phyloP scores from a whole-genome alignment of 2,113 vertebrate genomes.

The Xenopus borealis region DNA sequence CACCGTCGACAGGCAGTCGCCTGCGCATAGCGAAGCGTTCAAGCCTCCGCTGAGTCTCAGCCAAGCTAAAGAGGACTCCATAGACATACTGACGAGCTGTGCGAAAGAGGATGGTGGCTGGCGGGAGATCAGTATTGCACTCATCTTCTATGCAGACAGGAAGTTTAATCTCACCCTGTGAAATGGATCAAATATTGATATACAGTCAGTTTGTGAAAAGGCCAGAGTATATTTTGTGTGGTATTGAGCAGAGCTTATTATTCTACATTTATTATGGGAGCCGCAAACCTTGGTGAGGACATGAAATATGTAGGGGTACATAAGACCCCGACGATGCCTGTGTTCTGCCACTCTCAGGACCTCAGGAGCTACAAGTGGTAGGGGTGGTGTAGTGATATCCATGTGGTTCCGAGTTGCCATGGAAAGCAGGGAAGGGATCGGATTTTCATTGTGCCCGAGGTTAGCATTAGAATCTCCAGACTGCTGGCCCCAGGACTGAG shows the following conservation, averaged over 20 bases:
- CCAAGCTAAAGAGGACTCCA: slow-evolving; percentile 86
- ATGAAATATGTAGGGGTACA: slow-evolving; percentile 90
- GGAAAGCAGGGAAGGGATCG: slow-evolving; percentile 87
- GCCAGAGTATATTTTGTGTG: not conserved
- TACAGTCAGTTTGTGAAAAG: not conserved
- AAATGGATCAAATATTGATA: slow-evolving; percentile 8
- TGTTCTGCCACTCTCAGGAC: slow-evolving; percentile 87
- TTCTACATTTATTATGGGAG: not conserved
- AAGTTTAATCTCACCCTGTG: slow-evolving; percentile 89
- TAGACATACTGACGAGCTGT: slow-evolving; percentile 83
- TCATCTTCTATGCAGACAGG: slow-evolving; percentile 90
- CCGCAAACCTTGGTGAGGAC: slow-evolving; percentile 83
- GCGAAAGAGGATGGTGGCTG: slow-evolving; percentile 81
- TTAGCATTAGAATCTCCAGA: slow-evolving; percentile 60
- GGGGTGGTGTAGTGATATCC: slow-evolving; percentile 87
- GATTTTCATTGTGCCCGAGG: slow-evolving; percentile 72
- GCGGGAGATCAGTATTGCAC: slow-evolving; percentile 83
- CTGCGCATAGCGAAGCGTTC: slow-evolving; percentile 79
- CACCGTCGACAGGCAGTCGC: slow-evolving; percentile 76
- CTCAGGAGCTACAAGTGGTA: slow-evolving; percentile 85
- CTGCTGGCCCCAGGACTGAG: slow-evolving; percentile 52
- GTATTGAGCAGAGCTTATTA: not conserved
- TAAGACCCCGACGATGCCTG: slow-evolving; percentile 85
- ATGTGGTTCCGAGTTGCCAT: slow-evolving; percentile 90
- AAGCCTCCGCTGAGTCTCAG: slow-evolving; percentile 81